A percentile compares a stretch with the other conserved stretches of the same genome.
Conservation (phyloP, 2,113 vertebrate species). For the Aramus guarauna region DNA sequence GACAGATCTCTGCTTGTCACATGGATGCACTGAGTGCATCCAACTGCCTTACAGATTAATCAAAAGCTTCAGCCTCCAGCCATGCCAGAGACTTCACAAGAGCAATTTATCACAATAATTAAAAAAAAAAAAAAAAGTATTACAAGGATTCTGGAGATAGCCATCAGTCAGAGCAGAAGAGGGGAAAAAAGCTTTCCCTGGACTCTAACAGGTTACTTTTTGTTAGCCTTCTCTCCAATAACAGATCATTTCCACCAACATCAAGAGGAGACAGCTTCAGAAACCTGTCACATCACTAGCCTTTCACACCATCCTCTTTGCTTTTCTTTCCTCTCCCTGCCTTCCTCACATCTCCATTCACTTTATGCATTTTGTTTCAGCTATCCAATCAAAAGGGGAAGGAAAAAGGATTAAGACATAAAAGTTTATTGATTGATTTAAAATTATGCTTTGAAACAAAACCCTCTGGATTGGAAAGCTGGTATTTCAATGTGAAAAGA, state of each 20-base stretch:
- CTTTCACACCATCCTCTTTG: not conserved
- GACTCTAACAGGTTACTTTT: not conserved
- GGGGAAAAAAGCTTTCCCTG: not conserved
- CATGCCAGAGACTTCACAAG: not conserved
- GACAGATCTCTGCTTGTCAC: not conserved
- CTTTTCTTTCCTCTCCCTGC: not conserved
- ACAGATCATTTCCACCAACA: not conserved
- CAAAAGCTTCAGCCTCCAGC: not conserved
- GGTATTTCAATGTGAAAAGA: not conserved
- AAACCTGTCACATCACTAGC: not conserved
- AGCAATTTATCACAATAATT: constrained; percentile 5
- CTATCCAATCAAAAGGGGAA: not conserved
- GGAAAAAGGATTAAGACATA: not conserved
- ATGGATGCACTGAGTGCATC: not conserved
- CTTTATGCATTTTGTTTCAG: not conserved
- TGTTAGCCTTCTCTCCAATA: not conserved
- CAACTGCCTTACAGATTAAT: not conserved
- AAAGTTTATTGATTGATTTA: constrained; percentile 42
- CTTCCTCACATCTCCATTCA: not conserved
- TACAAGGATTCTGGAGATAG: not conserved
- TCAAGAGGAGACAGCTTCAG: not conserved
- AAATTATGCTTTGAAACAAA: constrained; percentile 51
- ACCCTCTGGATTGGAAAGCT: not conserved
- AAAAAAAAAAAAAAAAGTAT: not conserved
- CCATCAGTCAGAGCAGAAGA: not conserved